A percentile compares a stretch with the other conserved stretches of the same genome.
Evolutionary conservation across 2,797 vertebrate genomes (phyloP).

Genomic region (Sibirionetta formosa): DNA sequence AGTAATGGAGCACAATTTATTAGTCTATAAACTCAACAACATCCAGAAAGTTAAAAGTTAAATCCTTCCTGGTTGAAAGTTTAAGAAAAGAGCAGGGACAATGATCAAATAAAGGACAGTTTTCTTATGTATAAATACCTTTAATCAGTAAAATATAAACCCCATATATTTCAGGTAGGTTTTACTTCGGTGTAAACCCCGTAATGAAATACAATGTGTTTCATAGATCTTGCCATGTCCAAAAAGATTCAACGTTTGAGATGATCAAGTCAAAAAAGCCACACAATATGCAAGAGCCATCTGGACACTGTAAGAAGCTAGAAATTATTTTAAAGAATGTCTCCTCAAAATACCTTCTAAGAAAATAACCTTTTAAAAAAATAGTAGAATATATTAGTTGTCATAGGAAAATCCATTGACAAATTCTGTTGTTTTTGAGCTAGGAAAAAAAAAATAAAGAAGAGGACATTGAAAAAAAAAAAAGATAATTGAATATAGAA

Average conservation of each 20-base stretch:
- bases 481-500: background rate
- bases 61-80: background rate
- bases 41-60: background rate
- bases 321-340: background rate
- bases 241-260: background rate
- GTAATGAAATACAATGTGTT: background rate
- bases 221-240: background rate
- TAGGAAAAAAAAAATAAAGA: background rate
- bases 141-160: background rate
- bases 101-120: background rate
- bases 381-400: background rate
- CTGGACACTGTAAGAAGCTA: background rate
- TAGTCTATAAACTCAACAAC: background rate
- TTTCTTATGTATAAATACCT: background rate
- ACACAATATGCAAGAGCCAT: rapidly evolving
- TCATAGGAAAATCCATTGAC: background rate
- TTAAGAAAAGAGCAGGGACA: background rate
- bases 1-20: background rate
- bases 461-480: background rate
- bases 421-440: background rate
- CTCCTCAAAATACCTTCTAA: background rate
- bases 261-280: background rate
- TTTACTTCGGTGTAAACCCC: background rate
- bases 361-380: background rate
- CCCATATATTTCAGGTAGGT: background rate